phyloP scores from a whole-genome alignment of 1,140 invertebrate genomes.

The Ganaspis sp. region DNA sequence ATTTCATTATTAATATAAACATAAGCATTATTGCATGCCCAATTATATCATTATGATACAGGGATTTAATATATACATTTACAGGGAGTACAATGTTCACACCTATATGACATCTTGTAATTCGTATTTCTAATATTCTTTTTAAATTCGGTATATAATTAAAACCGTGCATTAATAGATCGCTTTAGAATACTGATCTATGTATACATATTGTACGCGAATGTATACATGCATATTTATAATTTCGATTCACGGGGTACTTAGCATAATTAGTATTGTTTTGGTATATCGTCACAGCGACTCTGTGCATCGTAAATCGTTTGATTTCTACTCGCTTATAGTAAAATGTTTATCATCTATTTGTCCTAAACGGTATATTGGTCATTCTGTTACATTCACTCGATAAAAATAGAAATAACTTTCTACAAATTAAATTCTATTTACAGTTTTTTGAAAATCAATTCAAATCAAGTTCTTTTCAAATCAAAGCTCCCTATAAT shows the following conservation, averaged over 20 bases:
- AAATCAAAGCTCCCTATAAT: no score
- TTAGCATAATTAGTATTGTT: conserved; percentile 67
- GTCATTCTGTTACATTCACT: conserved; percentile 58
- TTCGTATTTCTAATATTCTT: conserved; percentile 49
- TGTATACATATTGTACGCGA: conserved; percentile 4
- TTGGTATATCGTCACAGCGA: conserved; percentile 76
- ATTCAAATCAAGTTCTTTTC: no score
- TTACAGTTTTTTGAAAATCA: no score
- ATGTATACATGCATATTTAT: conserved; percentile 37
- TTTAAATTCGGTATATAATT: conserved; percentile 43
- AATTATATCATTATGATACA: conserved; percentile 61
- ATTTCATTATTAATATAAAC: conserved; percentile 69
- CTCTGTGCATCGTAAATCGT: conserved; percentile 68
- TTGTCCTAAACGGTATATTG: conserved; percentile 54
- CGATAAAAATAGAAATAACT: conserved; percentile 64
- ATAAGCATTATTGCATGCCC: conserved; percentile 65
- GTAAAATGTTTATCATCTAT: not conserved
- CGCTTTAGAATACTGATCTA: conserved; percentile 12
- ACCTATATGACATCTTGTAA: conserved; percentile 54
- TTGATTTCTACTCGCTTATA: conserved; percentile 68
- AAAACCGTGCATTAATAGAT: conserved; percentile 36
- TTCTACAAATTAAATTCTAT: not conserved
- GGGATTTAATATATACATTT: conserved; percentile 64
- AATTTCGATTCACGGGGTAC: conserved; percentile 36
- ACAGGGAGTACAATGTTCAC: conserved; percentile 54